Conservation (phyloP, 2,888 invertebrate genomes). For the Pollenia labialis region DNA sequence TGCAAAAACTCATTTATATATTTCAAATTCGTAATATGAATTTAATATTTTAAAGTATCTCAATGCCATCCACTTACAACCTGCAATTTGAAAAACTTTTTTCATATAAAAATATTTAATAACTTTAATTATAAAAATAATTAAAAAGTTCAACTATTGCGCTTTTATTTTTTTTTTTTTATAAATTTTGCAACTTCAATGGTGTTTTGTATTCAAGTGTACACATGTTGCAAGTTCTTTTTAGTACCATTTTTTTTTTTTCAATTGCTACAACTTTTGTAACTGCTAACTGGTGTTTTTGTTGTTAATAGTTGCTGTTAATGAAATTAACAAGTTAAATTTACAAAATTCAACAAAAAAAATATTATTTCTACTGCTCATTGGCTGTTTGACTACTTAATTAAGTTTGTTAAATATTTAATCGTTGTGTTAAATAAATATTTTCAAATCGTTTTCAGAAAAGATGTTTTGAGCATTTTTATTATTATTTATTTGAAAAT, state of each 20-base stretch:
- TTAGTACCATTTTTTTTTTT: neutral
- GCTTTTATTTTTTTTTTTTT: neutral
- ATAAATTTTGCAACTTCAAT: conserved; percentile 14
- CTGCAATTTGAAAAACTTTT: neutral
- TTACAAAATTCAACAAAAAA: conserved; percentile 26
- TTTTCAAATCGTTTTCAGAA: too few species aligned
- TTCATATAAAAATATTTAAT: neutral
- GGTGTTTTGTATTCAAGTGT: conserved; percentile 2
- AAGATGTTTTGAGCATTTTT: too few species aligned
- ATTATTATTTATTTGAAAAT: too few species aligned
- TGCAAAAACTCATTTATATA: too few species aligned
- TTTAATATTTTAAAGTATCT: neutral
- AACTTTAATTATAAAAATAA: neutral
- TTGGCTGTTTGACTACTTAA: neutral
- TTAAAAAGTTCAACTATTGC: neutral
- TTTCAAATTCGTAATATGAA: neutral
- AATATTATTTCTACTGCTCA: too few species aligned
- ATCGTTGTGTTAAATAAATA: too few species aligned
- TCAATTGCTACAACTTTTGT: neutral
- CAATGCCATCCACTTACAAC: neutral
- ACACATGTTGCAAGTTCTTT: conserved; percentile 24
- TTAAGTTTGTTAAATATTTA: neutral
- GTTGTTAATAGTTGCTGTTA: conserved; percentile 54
- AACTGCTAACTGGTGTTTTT: conserved; percentile 6
- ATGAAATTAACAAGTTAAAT: conserved; percentile 63